Evolutionary conservation across 1,140 invertebrate genomes (phyloP).

Genomic region (Zaprionus lachaisei): DNA sequence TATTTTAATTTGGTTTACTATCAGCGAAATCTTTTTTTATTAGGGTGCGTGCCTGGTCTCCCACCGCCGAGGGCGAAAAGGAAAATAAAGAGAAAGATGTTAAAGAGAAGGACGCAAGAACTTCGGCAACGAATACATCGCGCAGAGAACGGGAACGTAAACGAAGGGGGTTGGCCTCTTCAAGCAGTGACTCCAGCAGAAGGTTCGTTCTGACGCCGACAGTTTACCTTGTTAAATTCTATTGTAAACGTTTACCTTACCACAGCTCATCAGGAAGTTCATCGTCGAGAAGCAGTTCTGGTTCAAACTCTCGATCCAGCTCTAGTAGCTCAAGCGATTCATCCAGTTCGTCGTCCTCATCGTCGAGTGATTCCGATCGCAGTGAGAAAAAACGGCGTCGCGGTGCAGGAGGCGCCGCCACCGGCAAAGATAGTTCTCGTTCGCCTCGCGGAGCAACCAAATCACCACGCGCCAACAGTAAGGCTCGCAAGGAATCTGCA

Average conservation of each 20-base stretch:
- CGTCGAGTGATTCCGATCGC: conserved; percentile 85
- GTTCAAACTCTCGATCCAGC: conserved; percentile 90
- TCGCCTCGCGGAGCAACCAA: conserved; percentile 85
- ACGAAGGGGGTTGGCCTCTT: conserved; percentile 87
- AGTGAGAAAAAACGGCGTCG: conserved; percentile 73
- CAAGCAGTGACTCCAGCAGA: conserved; percentile 90
- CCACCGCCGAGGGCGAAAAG: conserved; percentile 68
- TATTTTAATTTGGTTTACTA: neutral
- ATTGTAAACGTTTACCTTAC: conserved; percentile 25
- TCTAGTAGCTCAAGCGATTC: conserved; percentile 90
- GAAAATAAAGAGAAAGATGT: conserved; percentile 73
- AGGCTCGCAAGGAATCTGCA: conserved; percentile 69
- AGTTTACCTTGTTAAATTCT: conserved; percentile 4
- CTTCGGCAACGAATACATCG: conserved; percentile 65
- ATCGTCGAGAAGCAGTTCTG: conserved; percentile 91
- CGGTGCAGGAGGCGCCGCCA: conserved; percentile 84
- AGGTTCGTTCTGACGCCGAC: conserved; percentile 84
- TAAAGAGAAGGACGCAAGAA: conserved; percentile 73
- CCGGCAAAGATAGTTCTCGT: conserved; percentile 72
- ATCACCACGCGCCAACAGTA: conserved; percentile 61
- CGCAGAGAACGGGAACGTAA: conserved; percentile 81
- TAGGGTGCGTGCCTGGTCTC: conserved; percentile 78
- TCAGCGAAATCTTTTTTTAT: conserved; percentile 19
- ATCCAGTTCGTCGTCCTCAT: conserved; percentile 86
- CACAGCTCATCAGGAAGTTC: conserved; percentile 85